These are phyloP conservation scores for Spodoptera exigua DNA, from an alignment of 2,888 invertebrate species.

Conservation along the genomic window DNA sequence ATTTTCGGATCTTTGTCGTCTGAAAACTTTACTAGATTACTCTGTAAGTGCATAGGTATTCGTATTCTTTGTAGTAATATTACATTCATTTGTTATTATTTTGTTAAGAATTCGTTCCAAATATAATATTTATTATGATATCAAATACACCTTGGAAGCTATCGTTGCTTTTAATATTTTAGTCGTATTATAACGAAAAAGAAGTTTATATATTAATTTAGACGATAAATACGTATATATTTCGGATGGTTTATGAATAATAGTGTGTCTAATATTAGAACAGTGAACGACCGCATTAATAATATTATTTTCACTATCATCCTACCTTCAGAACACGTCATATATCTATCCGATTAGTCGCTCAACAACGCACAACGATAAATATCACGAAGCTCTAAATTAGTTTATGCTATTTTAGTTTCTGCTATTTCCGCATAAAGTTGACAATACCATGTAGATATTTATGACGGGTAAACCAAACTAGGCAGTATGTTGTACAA, in stretches of 20 bases:
- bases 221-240: constrained; percentile 6
- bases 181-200: too few relatives aligned
- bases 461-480: constrained; percentile 34
- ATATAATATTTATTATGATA: too few relatives aligned
- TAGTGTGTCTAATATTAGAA: constrained; percentile 31
- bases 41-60: too few relatives aligned
- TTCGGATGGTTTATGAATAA: constrained; percentile 19
- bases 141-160: too few relatives aligned
- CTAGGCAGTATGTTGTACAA: constrained; percentile 34
- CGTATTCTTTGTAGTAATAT: too few relatives aligned
- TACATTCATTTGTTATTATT: too few relatives aligned
- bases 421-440: constrained; percentile 25
- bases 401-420: constrained; percentile 33
- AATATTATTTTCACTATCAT: constrained; percentile 32
- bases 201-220: constrained; percentile 3
- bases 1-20: too few relatives aligned
- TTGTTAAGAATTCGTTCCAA: too few relatives aligned
- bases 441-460: constrained; percentile 32
- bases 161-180: too few relatives aligned
- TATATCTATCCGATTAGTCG: constrained; percentile 32
- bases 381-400: constrained; percentile 30
- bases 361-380: constrained; percentile 17
- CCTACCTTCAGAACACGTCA: constrained; percentile 26
- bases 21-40: too few relatives aligned
- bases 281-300: constrained; percentile 56